Conservation (phyloP, 2,888 invertebrate species). For the Octodonta nipae region DNA sequence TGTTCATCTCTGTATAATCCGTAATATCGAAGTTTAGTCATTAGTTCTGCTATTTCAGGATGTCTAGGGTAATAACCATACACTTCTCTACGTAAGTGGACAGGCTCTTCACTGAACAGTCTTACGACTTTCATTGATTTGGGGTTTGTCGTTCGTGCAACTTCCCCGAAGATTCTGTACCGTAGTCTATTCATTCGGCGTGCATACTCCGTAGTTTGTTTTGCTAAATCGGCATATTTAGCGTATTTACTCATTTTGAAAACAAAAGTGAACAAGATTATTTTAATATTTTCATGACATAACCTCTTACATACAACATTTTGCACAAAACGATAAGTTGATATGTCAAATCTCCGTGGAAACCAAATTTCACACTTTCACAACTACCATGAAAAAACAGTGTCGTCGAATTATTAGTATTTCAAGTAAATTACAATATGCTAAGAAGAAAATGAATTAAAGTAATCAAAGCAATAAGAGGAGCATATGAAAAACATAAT, state of each 20-base stretch:
- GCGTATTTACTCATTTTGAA: conserved; percentile 48
- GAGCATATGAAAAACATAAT: too few relatives aligned
- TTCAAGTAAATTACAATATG: too few relatives aligned
- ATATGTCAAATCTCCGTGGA: too few relatives aligned
- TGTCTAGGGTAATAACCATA: conserved; percentile 79
- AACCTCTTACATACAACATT: too few relatives aligned
- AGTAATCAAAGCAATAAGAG: too few relatives aligned
- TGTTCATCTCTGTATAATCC: conserved; percentile 80
- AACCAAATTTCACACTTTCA: too few relatives aligned
- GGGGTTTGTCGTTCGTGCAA: conserved; percentile 57
- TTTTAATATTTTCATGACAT: too few relatives aligned
- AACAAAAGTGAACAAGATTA: too few relatives aligned
- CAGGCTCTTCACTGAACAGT: conserved; percentile 61
- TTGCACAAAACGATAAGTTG: too few relatives aligned
- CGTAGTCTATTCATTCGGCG: conserved; percentile 73
- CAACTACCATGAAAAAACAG: too few relatives aligned
- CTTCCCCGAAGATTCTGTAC: conserved; percentile 80
- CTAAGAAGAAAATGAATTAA: too few relatives aligned
- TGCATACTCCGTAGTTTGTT: conserved; percentile 65
- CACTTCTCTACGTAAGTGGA: conserved; percentile 57
- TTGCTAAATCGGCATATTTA: conserved; percentile 56
- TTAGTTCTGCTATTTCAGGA: conserved; percentile 58
- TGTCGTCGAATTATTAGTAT: too few relatives aligned
- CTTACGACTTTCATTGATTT: conserved; percentile 71
- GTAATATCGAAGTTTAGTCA: conserved; percentile 58